These are phyloP conservation scores for Argopecten irradians DNA, from an alignment of 1,140 invertebrate genomes.

Conservation along the genomic window DNA sequence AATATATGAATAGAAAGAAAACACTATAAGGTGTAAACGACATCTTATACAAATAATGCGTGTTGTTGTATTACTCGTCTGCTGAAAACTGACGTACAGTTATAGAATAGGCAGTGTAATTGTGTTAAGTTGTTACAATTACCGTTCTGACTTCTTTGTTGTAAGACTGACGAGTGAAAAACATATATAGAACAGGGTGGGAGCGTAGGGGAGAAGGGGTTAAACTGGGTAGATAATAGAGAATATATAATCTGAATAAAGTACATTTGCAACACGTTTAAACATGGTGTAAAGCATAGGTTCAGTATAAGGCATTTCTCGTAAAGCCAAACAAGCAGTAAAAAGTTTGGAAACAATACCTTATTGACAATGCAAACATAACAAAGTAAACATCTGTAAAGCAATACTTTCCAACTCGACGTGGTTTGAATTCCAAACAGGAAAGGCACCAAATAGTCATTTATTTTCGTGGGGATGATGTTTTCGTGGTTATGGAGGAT, in stretches of 20 bases:
- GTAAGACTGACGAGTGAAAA: background rate
- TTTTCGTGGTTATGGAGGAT: no score
- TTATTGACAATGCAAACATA: no score
- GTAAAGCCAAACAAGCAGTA: no score
- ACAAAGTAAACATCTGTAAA: background rate
- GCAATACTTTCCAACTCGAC: background rate
- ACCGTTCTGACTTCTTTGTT: background rate
- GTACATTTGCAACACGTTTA: no score
- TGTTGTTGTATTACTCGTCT: background rate
- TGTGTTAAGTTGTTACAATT: background rate
- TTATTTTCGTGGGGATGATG: no score
- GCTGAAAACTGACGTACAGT: background rate
- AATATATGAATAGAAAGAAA: background rate
- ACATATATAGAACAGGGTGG: background rate
- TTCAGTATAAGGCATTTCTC: no score
- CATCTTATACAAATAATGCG: background rate
- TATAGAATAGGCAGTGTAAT: background rate
- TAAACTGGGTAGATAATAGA: no score
- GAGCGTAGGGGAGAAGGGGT: no score
- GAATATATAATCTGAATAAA: no score
- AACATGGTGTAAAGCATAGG: no score
- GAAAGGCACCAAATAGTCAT: no score
- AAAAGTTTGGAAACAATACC: no score
- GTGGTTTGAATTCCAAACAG: background rate
- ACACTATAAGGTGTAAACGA: background rate